A percentile compares a stretch with the other conserved stretches of the same genome.
These are phyloP conservation scores for Drosophila paulistorum DNA, from an alignment of 1,140 invertebrate genomes.

Conservation along the genomic window DNA sequence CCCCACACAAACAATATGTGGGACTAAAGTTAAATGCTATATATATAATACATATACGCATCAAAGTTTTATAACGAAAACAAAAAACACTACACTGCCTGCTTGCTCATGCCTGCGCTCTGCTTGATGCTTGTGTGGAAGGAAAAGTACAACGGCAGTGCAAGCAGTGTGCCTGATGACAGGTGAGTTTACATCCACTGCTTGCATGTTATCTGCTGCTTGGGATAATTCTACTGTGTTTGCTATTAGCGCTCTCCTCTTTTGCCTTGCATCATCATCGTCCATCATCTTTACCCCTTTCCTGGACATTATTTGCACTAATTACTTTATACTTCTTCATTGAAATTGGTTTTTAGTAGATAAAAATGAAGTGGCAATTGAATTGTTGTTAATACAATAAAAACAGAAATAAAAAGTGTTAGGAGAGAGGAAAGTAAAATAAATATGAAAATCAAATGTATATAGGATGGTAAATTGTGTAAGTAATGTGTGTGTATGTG, in stretches of 20 bases:
- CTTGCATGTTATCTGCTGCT: neutral
- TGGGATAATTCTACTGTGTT: too few species aligned
- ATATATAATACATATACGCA: neutral
- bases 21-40: slow-evolving; percentile 5
- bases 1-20: neutral
- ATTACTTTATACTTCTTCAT: neutral
- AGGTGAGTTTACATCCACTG: neutral
- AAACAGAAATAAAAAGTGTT: neutral
- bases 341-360: neutral
- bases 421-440: neutral
- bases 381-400: neutral
- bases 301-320: neutral
- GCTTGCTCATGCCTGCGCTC: neutral
- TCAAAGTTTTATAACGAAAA: too few species aligned
- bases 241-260: too few species aligned
- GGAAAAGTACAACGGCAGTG: neutral
- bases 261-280: too few species aligned
- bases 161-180: neutral
- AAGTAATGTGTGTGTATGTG: neutral
- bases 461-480: neutral
- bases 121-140: neutral
- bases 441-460: neutral
- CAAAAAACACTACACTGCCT: too few species aligned
- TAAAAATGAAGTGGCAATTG: neutral
- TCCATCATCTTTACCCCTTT: neutral